Evolutionary conservation across 2,797 vertebrate species (phyloP), one percentile per base, ranked within the genome.

Genomic region (Sebastes trivittatus): DNA sequence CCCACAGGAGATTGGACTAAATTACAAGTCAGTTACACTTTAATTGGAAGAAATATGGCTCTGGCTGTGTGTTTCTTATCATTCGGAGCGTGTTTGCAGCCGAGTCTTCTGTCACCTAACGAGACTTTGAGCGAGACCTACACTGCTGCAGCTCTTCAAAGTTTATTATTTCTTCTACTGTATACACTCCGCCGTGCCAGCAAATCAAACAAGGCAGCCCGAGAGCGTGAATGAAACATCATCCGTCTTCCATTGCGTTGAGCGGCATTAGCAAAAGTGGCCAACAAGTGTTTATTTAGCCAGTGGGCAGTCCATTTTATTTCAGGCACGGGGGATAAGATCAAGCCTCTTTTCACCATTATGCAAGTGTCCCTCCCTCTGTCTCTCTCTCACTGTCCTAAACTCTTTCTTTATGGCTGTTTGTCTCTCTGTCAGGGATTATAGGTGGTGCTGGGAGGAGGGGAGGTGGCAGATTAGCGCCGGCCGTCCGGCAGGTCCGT

Each of bases 381-480:
- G 69, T 67, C 56, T 64, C 42, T 30, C 62, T 81, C 77, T 72
- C 73, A 61, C 22, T 66, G 68, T 71, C 68, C 68, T 25, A 38
- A 71, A 59, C 61, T 64, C 54, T 58, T 38, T 75, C 49, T 81
- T 54, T 81, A 25, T 59, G 4, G 4, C 68, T 29, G 70, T 61
- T 30, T 72, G 66, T 67, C 55, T 87, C 42, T 84, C 89, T 88
- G 84, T 88, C 80, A 75, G 88, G 93, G 95, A 94, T 95, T 95
- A 95, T 88, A 84, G 78, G 82, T 87, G 81, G 38, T 8, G 72
- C 78, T 23, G 56, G 62, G 59, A 62, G 32, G 79, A 77, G 80
- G 67, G 86, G 84, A 77, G 89, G 88, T 84, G 83, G 77, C 80
- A 92, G 92, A 95, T 95, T 94, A 94, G 89, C 83, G 72, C 87